Conservation (phyloP, 2,888 invertebrate genomes). For the Tricholauxania praeusta region DNA sequence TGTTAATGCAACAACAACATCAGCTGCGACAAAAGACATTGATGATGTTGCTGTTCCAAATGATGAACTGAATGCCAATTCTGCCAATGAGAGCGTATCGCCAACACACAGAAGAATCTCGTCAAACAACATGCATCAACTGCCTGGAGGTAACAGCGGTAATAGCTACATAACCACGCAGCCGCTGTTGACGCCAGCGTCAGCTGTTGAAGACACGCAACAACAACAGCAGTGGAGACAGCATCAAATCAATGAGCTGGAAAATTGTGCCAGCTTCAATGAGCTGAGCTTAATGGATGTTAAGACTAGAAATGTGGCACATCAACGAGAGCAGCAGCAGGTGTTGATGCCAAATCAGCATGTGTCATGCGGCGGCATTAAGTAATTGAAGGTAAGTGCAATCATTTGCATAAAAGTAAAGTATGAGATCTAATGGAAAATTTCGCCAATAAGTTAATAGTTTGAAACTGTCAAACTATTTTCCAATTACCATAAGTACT, state of each 20-base stretch:
- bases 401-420: too few species aligned
- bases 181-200: neutral
- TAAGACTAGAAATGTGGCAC: neutral
- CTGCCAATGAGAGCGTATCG: too few species aligned
- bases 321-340: neutral
- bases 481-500: too few species aligned
- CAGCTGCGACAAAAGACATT: neutral
- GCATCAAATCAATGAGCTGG: conserved; percentile 14
- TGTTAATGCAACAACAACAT: conserved; percentile 4
- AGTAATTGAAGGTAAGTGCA: too few species aligned
- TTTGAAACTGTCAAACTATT: too few species aligned
- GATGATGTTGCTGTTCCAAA: neutral
- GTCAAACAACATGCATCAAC: neutral
- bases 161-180: conserved; percentile 13
- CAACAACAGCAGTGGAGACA: neutral
- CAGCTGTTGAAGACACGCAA: neutral
- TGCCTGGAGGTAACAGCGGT: neutral
- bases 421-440: too few species aligned
- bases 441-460: too few species aligned
- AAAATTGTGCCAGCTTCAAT: conserved; percentile 25
- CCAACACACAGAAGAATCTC: neutral
- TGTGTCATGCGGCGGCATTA: too few species aligned
- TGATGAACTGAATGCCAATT: neutral
- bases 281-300: conserved; percentile 24
- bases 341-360: neutral